These are phyloP conservation scores for Rhynchonycteris naso DNA, from an alignment of 2,797 vertebrate species.

Conservation along the genomic window DNA sequence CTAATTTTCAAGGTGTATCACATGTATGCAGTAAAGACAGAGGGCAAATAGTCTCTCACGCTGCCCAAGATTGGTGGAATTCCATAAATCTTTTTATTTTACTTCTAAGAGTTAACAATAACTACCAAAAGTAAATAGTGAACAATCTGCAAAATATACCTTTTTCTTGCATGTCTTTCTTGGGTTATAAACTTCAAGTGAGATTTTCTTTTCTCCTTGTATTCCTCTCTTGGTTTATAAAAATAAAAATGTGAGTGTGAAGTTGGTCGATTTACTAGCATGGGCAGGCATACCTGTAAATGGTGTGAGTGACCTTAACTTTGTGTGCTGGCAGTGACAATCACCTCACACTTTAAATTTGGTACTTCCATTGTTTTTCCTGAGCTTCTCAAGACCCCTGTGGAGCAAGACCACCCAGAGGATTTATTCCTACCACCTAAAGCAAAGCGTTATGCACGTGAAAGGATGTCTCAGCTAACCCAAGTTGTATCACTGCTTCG, in stretches of 20 bases:
- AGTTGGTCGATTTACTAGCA: conserved; percentile 42
- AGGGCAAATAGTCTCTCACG: background rate
- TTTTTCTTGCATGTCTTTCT: background rate
- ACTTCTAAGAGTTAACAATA: background rate
- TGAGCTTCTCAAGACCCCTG: conserved; percentile 55
- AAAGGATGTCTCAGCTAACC: background rate
- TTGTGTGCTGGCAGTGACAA: conserved; percentile 1
- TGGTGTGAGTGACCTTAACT: conserved; percentile 52
- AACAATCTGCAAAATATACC: background rate
- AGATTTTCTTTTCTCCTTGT: background rate
- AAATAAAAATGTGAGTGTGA: conserved; percentile 64
- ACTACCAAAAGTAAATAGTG: background rate
- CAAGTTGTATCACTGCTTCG: background rate
- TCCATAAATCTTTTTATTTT: background rate
- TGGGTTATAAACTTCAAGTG: conserved; percentile 60
- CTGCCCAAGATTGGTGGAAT: background rate
- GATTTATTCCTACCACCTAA: conserved; percentile 61
- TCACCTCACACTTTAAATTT: conserved; percentile 33
- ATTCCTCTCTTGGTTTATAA: conserved; percentile 52
- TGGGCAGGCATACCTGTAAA: background rate
- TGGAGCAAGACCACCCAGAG: conserved; percentile 9
- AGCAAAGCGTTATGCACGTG: conserved; percentile 63
- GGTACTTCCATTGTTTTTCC: conserved; percentile 54
- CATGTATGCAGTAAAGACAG: background rate
- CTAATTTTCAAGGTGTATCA: background rate